These are phyloP conservation scores for Loriculus beryllinus DNA, from an alignment of 2,797 vertebrate genomes.

Conservation along the genomic window DNA sequence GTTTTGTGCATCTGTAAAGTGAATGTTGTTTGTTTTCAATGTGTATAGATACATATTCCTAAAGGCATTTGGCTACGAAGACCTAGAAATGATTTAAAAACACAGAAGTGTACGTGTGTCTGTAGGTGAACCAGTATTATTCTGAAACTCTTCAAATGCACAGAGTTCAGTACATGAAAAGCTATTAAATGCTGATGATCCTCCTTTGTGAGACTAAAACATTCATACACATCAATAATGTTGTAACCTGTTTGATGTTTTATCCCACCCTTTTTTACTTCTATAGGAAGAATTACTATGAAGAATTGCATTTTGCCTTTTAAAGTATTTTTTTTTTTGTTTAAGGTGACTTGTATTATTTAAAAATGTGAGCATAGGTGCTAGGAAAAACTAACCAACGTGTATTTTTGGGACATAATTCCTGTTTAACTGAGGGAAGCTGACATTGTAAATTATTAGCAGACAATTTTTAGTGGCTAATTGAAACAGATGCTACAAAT, in stretches of 20 bases:
- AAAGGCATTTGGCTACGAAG: slow-evolving; percentile 35
- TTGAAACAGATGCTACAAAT: not conserved
- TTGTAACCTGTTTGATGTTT: not conserved
- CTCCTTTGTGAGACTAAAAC: not conserved
- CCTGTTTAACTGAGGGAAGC: not conserved
- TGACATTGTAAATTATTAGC: not conserved
- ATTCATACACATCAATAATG: not conserved
- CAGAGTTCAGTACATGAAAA: not conserved
- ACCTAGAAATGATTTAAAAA: not conserved
- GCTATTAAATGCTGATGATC: not conserved
- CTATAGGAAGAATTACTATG: not conserved
- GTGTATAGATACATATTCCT: slow-evolving; percentile 28
- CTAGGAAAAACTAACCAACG: not conserved
- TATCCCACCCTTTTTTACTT: not conserved
- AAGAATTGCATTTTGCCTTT: not conserved
- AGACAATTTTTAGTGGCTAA: not conserved
- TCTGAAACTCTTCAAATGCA: slow-evolving; percentile 5
- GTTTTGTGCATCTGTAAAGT: slow-evolving; percentile 52
- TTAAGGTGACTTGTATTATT: not conserved
- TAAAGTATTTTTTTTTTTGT: not conserved
- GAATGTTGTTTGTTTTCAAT: slow-evolving; percentile 56
- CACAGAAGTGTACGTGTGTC: not conserved
- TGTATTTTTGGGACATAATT: not conserved
- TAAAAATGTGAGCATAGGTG: not conserved
- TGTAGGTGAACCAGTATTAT: not conserved